Evolutionary conservation across 1,140 invertebrate genomes (phyloP).

Genomic region (Zaprionus camerounensis): DNA sequence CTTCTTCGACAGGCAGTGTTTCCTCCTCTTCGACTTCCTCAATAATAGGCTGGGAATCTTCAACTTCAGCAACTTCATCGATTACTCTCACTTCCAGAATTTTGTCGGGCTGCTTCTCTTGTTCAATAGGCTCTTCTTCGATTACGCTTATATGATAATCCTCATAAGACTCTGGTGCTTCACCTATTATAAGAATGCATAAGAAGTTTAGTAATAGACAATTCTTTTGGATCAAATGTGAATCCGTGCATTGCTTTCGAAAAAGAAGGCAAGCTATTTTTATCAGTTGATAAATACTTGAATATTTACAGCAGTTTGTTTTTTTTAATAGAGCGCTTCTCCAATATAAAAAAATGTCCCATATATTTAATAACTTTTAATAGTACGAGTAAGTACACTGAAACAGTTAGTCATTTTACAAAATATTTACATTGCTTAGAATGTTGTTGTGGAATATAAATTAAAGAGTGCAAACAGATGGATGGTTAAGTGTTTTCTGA

Average conservation of each 20-base stretch:
- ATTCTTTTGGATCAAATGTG: conserved; percentile 9
- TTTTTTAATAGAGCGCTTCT: conserved; percentile 29
- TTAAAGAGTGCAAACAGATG: conserved; percentile 32
- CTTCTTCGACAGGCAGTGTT: conserved; percentile 39
- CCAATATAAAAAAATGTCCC: conserved; percentile 34
- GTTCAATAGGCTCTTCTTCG: conserved; percentile 69
- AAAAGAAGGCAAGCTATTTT: conserved; percentile 62
- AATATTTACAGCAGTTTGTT: conserved; percentile 59
- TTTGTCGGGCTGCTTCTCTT: conserved; percentile 61
- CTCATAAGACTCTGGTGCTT: conserved; percentile 67
- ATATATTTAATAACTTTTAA: conserved; percentile 20
- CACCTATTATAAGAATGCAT: conserved; percentile 72
- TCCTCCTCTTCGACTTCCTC: conserved; percentile 74
- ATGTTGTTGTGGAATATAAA: conserved; percentile 17
- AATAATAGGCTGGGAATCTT: conserved; percentile 73
- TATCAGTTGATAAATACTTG: conserved; percentile 50
- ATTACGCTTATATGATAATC: conserved; percentile 77
- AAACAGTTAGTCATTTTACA: conserved; percentile 37
- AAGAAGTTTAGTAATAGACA: conserved; percentile 35
- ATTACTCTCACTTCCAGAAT: conserved; percentile 69
- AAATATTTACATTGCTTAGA: conserved; percentile 1
- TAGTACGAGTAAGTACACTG: conserved; percentile 4
- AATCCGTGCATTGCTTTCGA: conserved; percentile 70
- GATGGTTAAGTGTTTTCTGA: neutral
- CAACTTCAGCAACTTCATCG: conserved; percentile 60